Evolutionary conservation across 2,888 invertebrate genomes (phyloP).

Genomic region (Spialia ferax): DNA sequence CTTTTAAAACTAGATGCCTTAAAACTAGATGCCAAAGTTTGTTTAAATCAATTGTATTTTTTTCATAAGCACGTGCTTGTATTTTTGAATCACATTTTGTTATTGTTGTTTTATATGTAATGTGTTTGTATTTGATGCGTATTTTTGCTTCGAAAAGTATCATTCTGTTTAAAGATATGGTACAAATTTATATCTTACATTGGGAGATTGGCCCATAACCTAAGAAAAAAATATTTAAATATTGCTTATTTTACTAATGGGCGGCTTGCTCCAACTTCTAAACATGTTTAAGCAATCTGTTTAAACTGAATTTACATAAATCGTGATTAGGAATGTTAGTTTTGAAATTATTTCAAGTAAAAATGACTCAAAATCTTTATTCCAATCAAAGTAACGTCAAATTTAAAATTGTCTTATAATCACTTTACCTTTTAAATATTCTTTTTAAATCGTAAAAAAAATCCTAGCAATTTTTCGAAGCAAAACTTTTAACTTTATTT

Average conservation of each 20-base stretch:
- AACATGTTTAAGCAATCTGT: too few relatives aligned
- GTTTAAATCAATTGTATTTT: slow-evolving; percentile 41
- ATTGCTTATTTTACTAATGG: not conserved
- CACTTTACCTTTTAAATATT: too few relatives aligned
- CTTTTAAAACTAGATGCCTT: too few relatives aligned
- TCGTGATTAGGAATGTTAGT: too few relatives aligned
- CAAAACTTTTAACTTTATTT: slow-evolving; percentile 42
- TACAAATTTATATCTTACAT: too few relatives aligned
- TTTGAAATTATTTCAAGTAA: too few relatives aligned
- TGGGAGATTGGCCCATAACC: not conserved
- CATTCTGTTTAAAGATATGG: not conserved
- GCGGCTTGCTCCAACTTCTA: too few relatives aligned
- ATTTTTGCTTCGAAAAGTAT: slow-evolving; percentile 36
- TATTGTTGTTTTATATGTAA: slow-evolving; percentile 60
- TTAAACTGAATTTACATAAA: too few relatives aligned
- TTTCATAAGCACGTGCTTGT: slow-evolving; percentile 61
- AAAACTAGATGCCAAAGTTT: slow-evolving; percentile 36
- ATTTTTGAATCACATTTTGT: slow-evolving; percentile 65
- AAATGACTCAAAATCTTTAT: too few relatives aligned
- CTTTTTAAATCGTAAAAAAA: not conserved
- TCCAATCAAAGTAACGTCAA: too few relatives aligned
- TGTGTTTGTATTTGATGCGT: slow-evolving; percentile 20
- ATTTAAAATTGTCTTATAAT: not conserved
- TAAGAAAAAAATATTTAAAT: not conserved
- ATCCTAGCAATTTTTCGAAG: slow-evolving; percentile 46